Base-by-base conservation (phyloP, 2,797 vertebrate species). In the Brachyrhaphis roseni region DNA sequence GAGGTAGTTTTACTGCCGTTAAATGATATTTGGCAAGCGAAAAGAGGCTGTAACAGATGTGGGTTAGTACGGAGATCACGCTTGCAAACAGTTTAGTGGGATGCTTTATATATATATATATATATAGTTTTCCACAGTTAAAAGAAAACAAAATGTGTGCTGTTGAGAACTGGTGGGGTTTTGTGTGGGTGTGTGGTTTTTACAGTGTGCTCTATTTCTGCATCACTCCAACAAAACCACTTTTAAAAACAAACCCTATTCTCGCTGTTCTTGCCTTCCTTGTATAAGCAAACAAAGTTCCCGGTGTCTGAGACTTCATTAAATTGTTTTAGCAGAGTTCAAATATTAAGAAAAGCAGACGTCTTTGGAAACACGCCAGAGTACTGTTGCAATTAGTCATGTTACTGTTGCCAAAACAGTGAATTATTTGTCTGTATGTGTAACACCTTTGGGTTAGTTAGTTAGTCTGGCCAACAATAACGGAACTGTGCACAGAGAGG, bases 21-120 rank as follows among this genome's bases (percentile, higher is more conserved):
- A 84, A 89, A 90, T 89, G 78, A 85, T 84, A 77, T 84, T 84
- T 91, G 91, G 90, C 86, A 85, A 86, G 80, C 68, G 79, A 86
- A 91, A 80, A 90, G 82, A 90, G 68, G 79, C 79, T 55, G 45
- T 74, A 87, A 49, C 90, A 93, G 90, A 90, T 91, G 92, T 83
- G 82, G 71, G 81, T 87, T 83, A 86, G 81, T 79, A 70, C 75
- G 73, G 8, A 36, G 86, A 74, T 75, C 18, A 72, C 43, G 64
- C 85, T 82, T 85, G 83, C 89, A 92, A 88, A 92, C 90, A 87
- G 89, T 82, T 55, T 78, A 74, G 76, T 82, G 55, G 74, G 81
- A 84, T 75, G 41, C 70, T 68, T 76, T 80, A 20, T 51, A 51
- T 23, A 51, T 49, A 46, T 47, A 47, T 16, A 47, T 43, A 31